Evolutionary conservation across 2,113 vertebrate species (phyloP), one percentile per base, ranked within the genome.

Genomic region (Notiomystis cincta): DNA sequence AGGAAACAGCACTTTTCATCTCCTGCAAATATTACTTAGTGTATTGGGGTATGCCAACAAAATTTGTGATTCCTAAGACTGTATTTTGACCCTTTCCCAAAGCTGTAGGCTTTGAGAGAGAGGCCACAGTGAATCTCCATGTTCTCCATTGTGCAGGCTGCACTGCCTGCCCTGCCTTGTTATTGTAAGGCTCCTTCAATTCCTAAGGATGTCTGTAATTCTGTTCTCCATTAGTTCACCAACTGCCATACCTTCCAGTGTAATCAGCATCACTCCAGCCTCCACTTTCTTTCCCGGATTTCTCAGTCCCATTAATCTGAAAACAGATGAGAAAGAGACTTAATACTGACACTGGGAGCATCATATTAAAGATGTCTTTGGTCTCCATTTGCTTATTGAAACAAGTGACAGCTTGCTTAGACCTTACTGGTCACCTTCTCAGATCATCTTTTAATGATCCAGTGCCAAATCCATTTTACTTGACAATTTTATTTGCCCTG

Each of bases 301-400:
- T 89, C 60, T 72, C 57, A 35, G 35, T 78, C 24, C 44, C 33
- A 22, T 79, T 89, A 72, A 48, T 84, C 40, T 87, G 86, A 87
- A 93, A 93, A 89, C 33, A 77, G 86, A 95, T 78, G 67, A 93
- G 88, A 90, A 69, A 88, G 42, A 53, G 47, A 95, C 65, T 93
- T 91, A 87, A 92, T 48, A 65, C 44, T 75, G 84, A 94, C 73
- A 79, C 53, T 16, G 33, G 44, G 65, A 94, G 10, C n/a, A 67
- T 87, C 50, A 13, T 30, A 51, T 51, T 92, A 87, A 71, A 71
- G 28, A 42, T 42, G 33, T n/a, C 57, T 78, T 65, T 87, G 81
- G 50, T 64, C 35, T 62, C 60, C 14, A 17, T 37, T 89, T 9
- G 2, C 33, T 80, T 93, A 72, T 11, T 56, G 78, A 48, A 91